Conservation (phyloP, 2,888 invertebrate genomes). For the Encarsia formosa region DNA sequence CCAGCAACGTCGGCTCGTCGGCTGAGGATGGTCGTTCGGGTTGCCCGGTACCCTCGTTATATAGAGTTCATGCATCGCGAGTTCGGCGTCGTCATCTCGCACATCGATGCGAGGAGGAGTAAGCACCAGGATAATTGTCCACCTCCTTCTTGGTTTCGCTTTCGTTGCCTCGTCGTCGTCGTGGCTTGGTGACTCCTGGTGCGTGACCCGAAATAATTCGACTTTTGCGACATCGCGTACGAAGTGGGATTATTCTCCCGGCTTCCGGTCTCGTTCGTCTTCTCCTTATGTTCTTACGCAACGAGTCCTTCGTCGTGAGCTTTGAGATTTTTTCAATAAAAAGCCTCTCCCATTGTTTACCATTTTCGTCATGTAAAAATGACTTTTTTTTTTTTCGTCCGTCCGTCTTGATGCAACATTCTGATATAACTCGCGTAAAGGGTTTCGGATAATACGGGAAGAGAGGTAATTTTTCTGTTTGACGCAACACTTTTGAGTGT, state of each 20-base stretch:
- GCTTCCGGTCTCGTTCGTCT: background rate
- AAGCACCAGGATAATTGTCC: conserved; percentile 42
- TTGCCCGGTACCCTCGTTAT: background rate
- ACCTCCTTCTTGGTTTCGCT: conserved; percentile 45
- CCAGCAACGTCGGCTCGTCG: too few species aligned
- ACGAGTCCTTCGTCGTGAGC: too few species aligned
- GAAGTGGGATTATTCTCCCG: background rate
- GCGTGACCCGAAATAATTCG: conserved; percentile 28
- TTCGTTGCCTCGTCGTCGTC: conserved; percentile 41
- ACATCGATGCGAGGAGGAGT: conserved; percentile 4
- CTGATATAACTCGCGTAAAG: too few species aligned
- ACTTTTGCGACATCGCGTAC: conserved; percentile 19
- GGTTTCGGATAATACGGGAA: too few species aligned
- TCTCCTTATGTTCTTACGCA: too few species aligned
- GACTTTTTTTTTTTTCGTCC: too few species aligned
- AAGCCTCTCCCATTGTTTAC: too few species aligned
- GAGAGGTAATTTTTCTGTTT: too few species aligned
- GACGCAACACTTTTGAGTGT: too few species aligned
- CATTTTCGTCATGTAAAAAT: too few species aligned
- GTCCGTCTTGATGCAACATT: too few species aligned
- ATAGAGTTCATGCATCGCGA: conserved; percentile 23
- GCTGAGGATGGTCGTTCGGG: background rate
- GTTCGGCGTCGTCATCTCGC: conserved; percentile 4
- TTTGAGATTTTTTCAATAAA: too few species aligned
- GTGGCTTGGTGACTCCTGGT: conserved; percentile 42